phyloP scores from a whole-genome alignment of 1,140 invertebrate species.

The Heterodera schachtii region DNA sequence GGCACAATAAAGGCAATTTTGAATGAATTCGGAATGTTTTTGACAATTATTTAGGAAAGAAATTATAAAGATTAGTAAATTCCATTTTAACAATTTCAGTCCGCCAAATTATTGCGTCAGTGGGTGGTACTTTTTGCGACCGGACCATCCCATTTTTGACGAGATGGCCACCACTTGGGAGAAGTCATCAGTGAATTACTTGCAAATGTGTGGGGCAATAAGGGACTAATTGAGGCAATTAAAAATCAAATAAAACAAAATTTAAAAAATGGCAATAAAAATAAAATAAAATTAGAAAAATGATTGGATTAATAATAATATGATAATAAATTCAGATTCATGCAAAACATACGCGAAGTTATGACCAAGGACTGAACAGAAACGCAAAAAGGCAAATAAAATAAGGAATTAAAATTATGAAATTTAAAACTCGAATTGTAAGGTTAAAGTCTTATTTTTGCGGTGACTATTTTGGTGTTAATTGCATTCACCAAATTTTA shows the following conservation, averaged over 20 bases:
- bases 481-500: conserved; percentile 64
- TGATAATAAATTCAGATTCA: conserved; percentile 62
- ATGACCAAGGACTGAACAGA: conserved; percentile 61
- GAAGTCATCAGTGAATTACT: conserved; percentile 51
- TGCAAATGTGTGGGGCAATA: conserved; percentile 52
- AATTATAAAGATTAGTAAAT: too few species aligned
- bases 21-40: not conserved
- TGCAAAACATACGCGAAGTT: conserved; percentile 63
- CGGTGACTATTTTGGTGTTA: conserved; percentile 60
- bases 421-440: not conserved
- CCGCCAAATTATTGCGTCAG: conserved; percentile 62
- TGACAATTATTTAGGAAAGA: too few species aligned
- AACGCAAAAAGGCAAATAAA: conserved; percentile 64
- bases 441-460: conserved; percentile 63
- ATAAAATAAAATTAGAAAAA: not conserved
- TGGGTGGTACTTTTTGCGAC: conserved; percentile 63
- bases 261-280: too few species aligned
- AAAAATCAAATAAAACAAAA: not conserved
- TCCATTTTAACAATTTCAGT: conserved; percentile 34
- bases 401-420: too few species aligned
- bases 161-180: conserved; percentile 59
- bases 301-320: conserved; percentile 16
- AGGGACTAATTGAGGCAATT: conserved; percentile 57
- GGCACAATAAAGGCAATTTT: conserved; percentile 55
- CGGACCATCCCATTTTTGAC: conserved; percentile 54